phyloP scores from a whole-genome alignment of 2,797 vertebrate genomes.

The Alauda arvensis region DNA sequence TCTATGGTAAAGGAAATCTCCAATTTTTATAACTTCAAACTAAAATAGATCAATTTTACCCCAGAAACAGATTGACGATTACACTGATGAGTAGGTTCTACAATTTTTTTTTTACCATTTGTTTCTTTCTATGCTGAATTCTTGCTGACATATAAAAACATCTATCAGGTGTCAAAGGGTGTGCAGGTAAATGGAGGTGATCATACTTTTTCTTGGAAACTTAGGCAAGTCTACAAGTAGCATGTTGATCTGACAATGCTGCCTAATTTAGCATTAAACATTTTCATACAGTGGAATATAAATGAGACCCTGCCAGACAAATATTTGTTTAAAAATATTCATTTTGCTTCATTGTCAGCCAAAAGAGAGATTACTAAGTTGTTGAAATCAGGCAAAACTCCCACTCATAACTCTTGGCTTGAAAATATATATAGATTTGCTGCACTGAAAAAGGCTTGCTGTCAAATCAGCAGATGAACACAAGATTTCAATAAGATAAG shows the following conservation, averaged over 20 bases:
- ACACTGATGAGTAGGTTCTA: background rate
- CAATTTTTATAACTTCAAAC: background rate
- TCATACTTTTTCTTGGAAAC: background rate
- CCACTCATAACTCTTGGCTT: conserved; percentile 57
- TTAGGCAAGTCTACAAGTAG: background rate
- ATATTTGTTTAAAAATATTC: conserved; percentile 53
- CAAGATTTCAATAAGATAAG: background rate
- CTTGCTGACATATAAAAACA: background rate
- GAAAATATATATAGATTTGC: conserved; percentile 55
- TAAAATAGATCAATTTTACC: background rate
- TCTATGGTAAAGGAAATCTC: background rate
- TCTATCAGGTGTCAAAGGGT: background rate
- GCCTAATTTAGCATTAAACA: conserved; percentile 30
- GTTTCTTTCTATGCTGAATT: background rate
- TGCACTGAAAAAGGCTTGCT: conserved; percentile 39
- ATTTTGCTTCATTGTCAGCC: conserved; percentile 55
- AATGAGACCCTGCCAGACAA: conserved; percentile 51
- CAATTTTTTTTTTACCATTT: background rate
- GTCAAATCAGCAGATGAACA: conserved; percentile 32
- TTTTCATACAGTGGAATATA: conserved; percentile 22
- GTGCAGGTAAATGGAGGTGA: background rate
- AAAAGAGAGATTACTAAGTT: conserved; percentile 58
- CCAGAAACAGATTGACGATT: background rate
- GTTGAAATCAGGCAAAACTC: conserved; percentile 51
- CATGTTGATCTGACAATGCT: background rate